Conservation (phyloP, 2,888 invertebrate genomes). For the Cyclophora punctaria region DNA sequence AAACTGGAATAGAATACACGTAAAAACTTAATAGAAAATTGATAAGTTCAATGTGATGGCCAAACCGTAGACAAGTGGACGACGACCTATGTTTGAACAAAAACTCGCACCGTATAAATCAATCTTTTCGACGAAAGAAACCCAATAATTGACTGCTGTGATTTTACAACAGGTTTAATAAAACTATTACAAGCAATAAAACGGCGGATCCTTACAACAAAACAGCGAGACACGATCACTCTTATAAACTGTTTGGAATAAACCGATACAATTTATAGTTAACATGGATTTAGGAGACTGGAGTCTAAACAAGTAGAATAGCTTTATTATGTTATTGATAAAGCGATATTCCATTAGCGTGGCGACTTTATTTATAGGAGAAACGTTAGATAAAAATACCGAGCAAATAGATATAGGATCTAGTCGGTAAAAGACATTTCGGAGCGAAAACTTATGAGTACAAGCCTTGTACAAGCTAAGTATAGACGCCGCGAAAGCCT, state of each 20-base stretch:
- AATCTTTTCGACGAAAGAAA: conserved; percentile 27
- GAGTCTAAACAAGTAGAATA: no score
- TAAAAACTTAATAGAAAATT: no score
- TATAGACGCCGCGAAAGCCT: conserved; percentile 15
- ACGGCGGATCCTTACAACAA: conserved; percentile 26
- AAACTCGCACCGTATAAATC: conserved; percentile 25
- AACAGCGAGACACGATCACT: no score
- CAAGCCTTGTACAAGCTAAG: conserved; percentile 2
- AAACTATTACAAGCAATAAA: conserved; percentile 52
- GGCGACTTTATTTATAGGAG: no score
- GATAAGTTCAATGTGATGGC: no score
- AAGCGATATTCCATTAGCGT: no score
- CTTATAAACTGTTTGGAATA: conserved; percentile 30
- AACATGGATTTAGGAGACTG: no score
- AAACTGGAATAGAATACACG: not conserved
- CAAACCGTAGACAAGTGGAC: not conserved
- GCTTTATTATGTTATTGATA: no score
- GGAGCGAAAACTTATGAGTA: no score
- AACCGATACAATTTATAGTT: conserved; percentile 4
- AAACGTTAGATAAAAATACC: no score
- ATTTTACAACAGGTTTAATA: conserved; percentile 49
- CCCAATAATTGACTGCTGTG: conserved; percentile 33
- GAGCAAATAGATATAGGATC: no score
- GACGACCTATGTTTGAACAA: conserved; percentile 12
- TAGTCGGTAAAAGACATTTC: no score